Evolutionary conservation across 2,888 invertebrate genomes (phyloP), one percentile per base, ranked within the genome.

Genomic region (Zaprionus lineosus): DNA sequence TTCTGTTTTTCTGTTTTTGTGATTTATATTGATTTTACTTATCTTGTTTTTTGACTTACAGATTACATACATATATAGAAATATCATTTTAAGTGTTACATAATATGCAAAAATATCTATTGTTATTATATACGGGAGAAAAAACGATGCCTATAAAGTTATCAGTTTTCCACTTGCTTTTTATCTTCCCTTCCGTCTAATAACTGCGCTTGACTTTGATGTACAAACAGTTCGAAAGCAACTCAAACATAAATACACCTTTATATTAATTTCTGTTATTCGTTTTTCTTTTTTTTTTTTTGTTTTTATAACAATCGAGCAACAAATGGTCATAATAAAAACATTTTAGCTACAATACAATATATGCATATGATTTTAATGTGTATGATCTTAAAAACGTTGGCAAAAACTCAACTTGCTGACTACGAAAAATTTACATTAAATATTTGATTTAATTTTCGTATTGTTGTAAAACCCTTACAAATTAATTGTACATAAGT

Each of bases 31-130:
- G 60, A 61, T 64, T 46, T 57, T 58, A 31, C 40, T 31, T 37
- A 33, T 19, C 28, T 29, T 15, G 8, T 31, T 47, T 29, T 55
- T 70, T 63, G 62, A 68, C 76, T 77, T 82, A 77, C 60, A 61
- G 52, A 55, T 60, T 71, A 75, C 67, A 58, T 78, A 76, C 72
- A 79, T 74, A 64, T 62, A 79, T 77, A 66, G 65, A 72, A 65
- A 70, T 72, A 72, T 64, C 51, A 19, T 68, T 72, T 74, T 44
- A 44, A 81, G 84, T 81, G 72, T 84, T 69, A 60, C 43, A 66
- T 84, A 78, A 78, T 84, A 84, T 83, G 85, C 66, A 74, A 69
- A 79, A 83, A 81, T 73, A 84, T 82, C 84, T 78, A 78, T 78
- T 68, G 84, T 71, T 74, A 81, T 70, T 69, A 79, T n/a, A n/a